A percentile compares a stretch with the other conserved stretches of the same genome.
phyloP scores from a whole-genome alignment of 2,888 invertebrate species.

The Crossocerus cetratus region DNA sequence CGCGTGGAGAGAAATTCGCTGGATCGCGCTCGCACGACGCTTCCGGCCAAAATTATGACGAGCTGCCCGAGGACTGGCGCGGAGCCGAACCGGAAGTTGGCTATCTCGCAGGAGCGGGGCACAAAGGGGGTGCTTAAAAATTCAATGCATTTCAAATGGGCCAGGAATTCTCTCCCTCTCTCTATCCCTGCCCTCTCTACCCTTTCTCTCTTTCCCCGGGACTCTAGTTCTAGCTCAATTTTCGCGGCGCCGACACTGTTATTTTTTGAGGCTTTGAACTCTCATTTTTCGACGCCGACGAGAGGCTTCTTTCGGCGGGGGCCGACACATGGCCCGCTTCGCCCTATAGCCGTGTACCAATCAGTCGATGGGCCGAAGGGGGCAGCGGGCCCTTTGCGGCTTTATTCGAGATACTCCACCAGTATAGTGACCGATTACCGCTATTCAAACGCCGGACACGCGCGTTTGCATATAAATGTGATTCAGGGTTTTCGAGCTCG shows the following conservation, averaged over 20 bases:
- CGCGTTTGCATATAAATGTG: too few relatives aligned
- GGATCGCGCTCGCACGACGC: neutral
- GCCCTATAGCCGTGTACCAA: neutral
- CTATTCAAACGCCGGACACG: too few relatives aligned
- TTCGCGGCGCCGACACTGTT: slow-evolving; percentile 38
- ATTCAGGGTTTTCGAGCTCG: too few relatives aligned
- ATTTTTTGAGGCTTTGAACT: slow-evolving; percentile 38
- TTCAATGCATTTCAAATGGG: slow-evolving; percentile 77
- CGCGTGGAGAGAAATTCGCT: too few relatives aligned
- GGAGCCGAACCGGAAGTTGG: slow-evolving; percentile 52
- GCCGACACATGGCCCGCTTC: slow-evolving; percentile 1
- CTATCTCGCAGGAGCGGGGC: slow-evolving; percentile 47
- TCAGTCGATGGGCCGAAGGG: too few relatives aligned
- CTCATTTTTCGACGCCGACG: slow-evolving; percentile 16
- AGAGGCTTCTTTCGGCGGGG: slow-evolving; percentile 5
- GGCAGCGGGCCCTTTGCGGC: too few relatives aligned
- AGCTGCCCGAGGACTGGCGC: slow-evolving; percentile 30
- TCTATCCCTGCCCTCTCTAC: too few relatives aligned
- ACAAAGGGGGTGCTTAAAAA: slow-evolving; percentile 74
- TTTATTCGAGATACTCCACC: too few relatives aligned
- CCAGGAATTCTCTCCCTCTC: slow-evolving; percentile 57
- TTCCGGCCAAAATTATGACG: slow-evolving; percentile 41
- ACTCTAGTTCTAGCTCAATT: slow-evolving; percentile 60
- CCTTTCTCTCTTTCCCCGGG: slow-evolving; percentile 49
- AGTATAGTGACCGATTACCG: too few relatives aligned